Base-by-base conservation (phyloP, 2,888 invertebrate species). In the Hydraecia micacea region DNA sequence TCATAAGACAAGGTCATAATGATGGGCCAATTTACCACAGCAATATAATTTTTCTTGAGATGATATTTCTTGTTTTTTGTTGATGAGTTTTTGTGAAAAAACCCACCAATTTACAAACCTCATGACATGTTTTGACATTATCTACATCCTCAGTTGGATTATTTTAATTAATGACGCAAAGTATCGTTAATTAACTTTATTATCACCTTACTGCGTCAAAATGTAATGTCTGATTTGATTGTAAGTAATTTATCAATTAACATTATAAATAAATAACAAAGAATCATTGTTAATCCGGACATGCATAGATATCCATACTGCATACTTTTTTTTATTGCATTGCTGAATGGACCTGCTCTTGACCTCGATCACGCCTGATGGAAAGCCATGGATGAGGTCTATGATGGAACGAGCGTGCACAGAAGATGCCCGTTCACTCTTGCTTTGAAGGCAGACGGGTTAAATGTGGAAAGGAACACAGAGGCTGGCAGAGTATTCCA, bases 71-170 rank as follows among this genome's bases (percentile, higher is more conserved):
- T 21, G 49, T 49, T 49, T 49, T 32, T 36, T 36, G 15, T 18
- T 36, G 5, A 18, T 55, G 9, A n/a, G 0, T 55, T 55, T 69
- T 55, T 52, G n/a, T n/a, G 21, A 36, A 60, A 58, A 42, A 71
- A 39, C 36, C 39, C 21, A 73, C 49, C 11, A 42, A n/a, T 39
- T 28, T 39, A 18, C 49, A 76, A 65, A 55, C 55, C 52, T 52
- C 36, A 49, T n/a, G n/a, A n/a, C 36, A 49, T 81, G 28, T 73
- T 67, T 65, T 67, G 36, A 46, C 63, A 60, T 67, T 81, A 81
- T 81, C 82, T 67, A 28, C 6, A 74, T 71, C 28, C 58, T 74
- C 3, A 36, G 8, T 46, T 18, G 18, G 81, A 79, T 81, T 73
- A 79, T 73, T 73, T 36, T 62, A 42, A 79, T 81, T 9, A 81